Percentiles rank a stretch among this genome's conserved stretches.
Evolutionary conservation across 1,140 invertebrate genomes (phyloP).

Genomic region (Tetragnatha versicolor): DNA sequence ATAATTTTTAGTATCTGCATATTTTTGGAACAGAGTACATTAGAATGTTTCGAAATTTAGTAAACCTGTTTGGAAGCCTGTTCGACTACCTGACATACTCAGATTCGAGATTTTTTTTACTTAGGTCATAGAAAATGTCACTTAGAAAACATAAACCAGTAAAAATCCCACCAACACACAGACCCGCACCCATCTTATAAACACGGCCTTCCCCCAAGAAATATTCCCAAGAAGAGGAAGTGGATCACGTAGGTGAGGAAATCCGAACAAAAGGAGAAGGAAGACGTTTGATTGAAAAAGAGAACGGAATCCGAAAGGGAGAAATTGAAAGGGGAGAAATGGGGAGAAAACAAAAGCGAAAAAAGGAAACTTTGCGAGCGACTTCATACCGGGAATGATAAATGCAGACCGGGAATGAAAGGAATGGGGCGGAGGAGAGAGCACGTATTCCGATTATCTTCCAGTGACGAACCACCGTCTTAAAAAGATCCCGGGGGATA

Average conservation of each 20-base stretch:
- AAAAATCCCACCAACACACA: no score
- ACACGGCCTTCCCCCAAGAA: no score
- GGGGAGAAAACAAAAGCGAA: not conserved
- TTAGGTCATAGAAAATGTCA: no score
- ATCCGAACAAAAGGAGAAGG: not conserved
- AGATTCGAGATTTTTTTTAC: no score
- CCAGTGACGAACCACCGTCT: not conserved
- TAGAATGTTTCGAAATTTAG: no score
- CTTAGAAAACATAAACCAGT: not conserved
- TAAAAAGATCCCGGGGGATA: not conserved
- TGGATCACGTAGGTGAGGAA: constrained; percentile 10
- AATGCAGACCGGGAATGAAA: not conserved
- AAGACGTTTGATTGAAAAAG: constrained; percentile 4
- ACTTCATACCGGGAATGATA: not conserved
- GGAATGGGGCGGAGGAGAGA: not conserved
- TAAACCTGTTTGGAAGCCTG: no score
- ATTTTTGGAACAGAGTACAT: no score
- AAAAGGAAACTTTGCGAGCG: not conserved
- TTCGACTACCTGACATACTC: no score
- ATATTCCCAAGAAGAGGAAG: not conserved
- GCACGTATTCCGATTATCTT: constrained; percentile 34
- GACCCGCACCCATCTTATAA: no score
- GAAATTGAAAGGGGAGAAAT: not conserved
- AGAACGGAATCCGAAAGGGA: not conserved
- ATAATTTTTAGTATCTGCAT: no score